Evolutionary conservation across 2,888 invertebrate genomes (phyloP).

Genomic region (Pyralis farinalis): DNA sequence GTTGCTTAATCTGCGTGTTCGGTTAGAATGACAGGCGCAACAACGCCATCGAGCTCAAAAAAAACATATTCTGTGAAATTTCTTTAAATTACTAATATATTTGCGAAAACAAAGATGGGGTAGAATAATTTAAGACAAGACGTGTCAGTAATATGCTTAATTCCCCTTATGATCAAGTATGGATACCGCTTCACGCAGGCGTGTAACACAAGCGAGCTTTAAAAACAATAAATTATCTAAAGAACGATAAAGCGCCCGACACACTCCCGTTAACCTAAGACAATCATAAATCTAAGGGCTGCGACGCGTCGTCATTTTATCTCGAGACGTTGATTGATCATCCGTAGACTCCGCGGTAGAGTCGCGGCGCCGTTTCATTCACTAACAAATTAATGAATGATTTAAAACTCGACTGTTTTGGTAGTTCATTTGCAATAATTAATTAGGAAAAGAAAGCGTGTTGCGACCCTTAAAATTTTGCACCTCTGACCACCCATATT

Average conservation of each 20-base stretch:
- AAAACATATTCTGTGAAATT: no score
- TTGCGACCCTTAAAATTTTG: no score
- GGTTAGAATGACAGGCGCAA: no score
- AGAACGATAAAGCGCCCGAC: constrained; percentile 48
- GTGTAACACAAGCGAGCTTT: neutral
- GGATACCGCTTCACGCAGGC: neutral
- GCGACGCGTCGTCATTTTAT: constrained; percentile 39
- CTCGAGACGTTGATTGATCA: constrained; percentile 58
- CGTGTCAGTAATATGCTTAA: no score
- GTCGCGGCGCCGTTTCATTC: constrained; percentile 56
- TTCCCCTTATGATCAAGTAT: no score
- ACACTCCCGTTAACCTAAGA: constrained; percentile 46
- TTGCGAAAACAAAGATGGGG: no score
- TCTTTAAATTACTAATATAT: no score
- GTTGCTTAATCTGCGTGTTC: no score
- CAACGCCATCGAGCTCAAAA: no score
- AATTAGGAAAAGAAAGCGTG: no score
- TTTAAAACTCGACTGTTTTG: constrained; percentile 34
- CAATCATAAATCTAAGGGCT: constrained; percentile 58
- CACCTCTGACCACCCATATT: no score
- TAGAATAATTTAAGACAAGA: no score
- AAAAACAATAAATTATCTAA: constrained; percentile 45
- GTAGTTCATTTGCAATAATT: constrained; percentile 24
- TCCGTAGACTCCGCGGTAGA: constrained; percentile 35
- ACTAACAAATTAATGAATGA: constrained; percentile 39